These are phyloP conservation scores for Anagrus nilaparvatae DNA, from an alignment of 1,140 invertebrate genomes.

Conservation along the genomic window DNA sequence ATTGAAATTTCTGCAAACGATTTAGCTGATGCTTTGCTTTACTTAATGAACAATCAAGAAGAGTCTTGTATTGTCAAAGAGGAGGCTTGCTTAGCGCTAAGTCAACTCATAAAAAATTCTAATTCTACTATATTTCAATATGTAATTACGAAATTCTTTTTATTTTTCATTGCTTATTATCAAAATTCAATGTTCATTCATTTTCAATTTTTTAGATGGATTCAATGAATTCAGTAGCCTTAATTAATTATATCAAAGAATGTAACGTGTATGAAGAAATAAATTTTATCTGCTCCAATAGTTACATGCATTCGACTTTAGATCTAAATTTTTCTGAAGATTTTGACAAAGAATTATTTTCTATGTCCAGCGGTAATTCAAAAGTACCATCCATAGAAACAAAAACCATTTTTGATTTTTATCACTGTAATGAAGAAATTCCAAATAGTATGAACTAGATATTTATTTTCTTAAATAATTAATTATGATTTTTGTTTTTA, in stretches of 20 bases:
- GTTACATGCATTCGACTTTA: constrained; percentile 24
- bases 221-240: constrained; percentile 25
- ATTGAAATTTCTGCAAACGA: constrained; percentile 27
- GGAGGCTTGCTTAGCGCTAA: constrained; percentile 33
- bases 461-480: background rate
- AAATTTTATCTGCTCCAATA: constrained; percentile 28
- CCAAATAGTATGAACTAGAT: constrained; percentile 19
- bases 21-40: constrained; percentile 29
- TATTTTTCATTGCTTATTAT: constrained; percentile 9
- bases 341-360: too few species aligned
- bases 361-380: too few species aligned
- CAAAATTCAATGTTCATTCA: constrained; percentile 1
- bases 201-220: constrained; percentile 22
- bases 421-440: constrained; percentile 29
- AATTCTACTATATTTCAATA: constrained; percentile 26
- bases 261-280: constrained; percentile 32
- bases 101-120: constrained; percentile 31
- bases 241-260: constrained; percentile 31
- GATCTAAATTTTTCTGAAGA: constrained; percentile 21
- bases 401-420: constrained; percentile 27
- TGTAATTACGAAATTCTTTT: constrained; percentile 20
- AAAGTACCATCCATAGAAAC: constrained; percentile 25
- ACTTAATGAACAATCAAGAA: constrained; percentile 25
- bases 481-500: constrained; percentile 6
- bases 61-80: constrained; percentile 37